phyloP scores from a whole-genome alignment of 2,797 vertebrate species.

The Sphaeramia orbicularis region DNA sequence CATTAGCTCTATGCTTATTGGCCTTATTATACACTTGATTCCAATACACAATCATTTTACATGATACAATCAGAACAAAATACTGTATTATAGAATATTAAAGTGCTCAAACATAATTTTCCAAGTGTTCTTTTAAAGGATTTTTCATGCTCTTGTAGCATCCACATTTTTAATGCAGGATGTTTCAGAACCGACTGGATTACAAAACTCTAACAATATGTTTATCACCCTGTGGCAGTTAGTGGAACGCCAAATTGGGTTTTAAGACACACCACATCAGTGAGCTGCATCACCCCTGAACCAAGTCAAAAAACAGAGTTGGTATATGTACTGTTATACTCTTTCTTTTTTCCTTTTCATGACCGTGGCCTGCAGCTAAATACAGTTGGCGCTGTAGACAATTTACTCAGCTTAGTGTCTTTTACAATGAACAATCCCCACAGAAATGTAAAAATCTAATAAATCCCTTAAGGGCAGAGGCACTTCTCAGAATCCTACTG shows the following conservation, averaged over 20 bases:
- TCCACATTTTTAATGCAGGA: conserved; percentile 8
- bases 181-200: conserved; percentile 12
- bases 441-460: conserved; percentile 27
- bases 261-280: not conserved
- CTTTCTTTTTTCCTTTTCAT: conserved; percentile 21
- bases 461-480: not conserved
- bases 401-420: conserved; percentile 10
- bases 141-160: conserved; percentile 32
- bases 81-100: conserved; percentile 70
- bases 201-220: conserved; percentile 24
- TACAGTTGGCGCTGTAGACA: conserved; percentile 18
- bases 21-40: conserved; percentile 68
- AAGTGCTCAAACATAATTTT: conserved; percentile 80
- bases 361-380: conserved; percentile 22
- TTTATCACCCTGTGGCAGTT: conserved; percentile 13
- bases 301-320: conserved; percentile 1
- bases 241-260: conserved; percentile 24
- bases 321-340: not conserved
- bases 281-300: conserved; percentile 5
- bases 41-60: conserved; percentile 77
- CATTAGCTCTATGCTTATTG: conserved; percentile 74
- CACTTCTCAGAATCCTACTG: conserved; percentile 16
- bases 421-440: conserved; percentile 11
- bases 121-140: conserved; percentile 35
- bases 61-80: conserved; percentile 78